phyloP scores from a whole-genome alignment of 1,140 invertebrate genomes.

The Zaprionus ornatus region DNA sequence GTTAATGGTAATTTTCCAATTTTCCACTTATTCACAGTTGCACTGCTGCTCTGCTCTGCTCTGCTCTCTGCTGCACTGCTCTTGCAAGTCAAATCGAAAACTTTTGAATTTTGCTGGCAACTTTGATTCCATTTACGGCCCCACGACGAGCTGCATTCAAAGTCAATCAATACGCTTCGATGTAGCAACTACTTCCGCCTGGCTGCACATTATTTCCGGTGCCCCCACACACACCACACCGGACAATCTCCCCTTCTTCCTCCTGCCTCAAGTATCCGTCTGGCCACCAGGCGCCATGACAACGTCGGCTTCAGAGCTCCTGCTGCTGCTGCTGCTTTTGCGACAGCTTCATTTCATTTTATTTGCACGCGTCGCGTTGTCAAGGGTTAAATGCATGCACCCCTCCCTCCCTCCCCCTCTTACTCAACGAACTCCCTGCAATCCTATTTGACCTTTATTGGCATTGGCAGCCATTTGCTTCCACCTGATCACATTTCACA shows the following conservation, averaged over 20 bases:
- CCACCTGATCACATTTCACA: constrained; percentile 75
- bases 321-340: constrained; percentile 7
- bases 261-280: constrained; percentile 13
- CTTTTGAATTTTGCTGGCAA: constrained; percentile 38
- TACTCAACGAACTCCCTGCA: not conserved
- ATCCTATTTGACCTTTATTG: constrained; percentile 66
- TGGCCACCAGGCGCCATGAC: constrained; percentile 46
- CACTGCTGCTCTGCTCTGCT: not conserved
- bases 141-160: constrained; percentile 51
- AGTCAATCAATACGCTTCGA: constrained; percentile 69
- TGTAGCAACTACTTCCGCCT: constrained; percentile 72
- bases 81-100: constrained; percentile 23
- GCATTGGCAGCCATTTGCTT: constrained; percentile 61
- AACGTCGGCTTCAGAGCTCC: constrained; percentile 39
- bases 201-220: constrained; percentile 68
- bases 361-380: constrained; percentile 71
- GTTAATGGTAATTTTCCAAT: constrained; percentile 34
- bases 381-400: constrained; percentile 67
- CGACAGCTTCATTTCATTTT: constrained; percentile 52
- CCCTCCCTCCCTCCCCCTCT: not conserved
- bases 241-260: constrained; percentile 14
- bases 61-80: too few relatives aligned
- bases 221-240: not conserved
- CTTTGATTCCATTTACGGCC: constrained; percentile 51
- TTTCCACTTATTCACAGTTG: constrained; percentile 13